phyloP scores from a whole-genome alignment of 2,888 invertebrate species.

The Didymodactylos carnosus region DNA sequence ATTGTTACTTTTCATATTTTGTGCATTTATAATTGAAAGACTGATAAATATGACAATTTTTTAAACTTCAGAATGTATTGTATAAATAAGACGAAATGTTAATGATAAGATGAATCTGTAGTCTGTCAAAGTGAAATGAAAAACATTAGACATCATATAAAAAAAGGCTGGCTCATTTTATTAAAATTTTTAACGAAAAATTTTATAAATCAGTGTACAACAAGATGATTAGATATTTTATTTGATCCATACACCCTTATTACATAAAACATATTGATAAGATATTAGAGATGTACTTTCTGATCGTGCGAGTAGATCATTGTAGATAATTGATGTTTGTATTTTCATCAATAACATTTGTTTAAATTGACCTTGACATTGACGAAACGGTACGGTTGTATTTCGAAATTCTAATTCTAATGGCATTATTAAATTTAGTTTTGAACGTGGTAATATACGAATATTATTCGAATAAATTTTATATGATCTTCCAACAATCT shows the following conservation, averaged over 20 bases:
- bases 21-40: too few relatives aligned
- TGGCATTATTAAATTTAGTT: background rate
- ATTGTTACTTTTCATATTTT: too few relatives aligned
- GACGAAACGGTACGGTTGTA: background rate
- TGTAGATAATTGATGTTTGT: background rate
- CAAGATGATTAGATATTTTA: too few relatives aligned
- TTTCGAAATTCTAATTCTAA: background rate
- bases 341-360: background rate
- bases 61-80: too few relatives aligned
- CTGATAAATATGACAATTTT: too few relatives aligned
- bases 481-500: background rate
- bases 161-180: too few relatives aligned
- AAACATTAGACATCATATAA: too few relatives aligned
- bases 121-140: too few relatives aligned
- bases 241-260: background rate
- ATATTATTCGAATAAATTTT: background rate
- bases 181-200: too few relatives aligned
- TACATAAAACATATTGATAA: background rate
- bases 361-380: background rate
- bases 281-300: background rate
- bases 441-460: background rate
- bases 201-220: too few relatives aligned
- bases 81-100: too few relatives aligned
- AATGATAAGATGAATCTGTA: too few relatives aligned
- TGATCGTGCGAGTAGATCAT: background rate